These are phyloP conservation scores for Synergus itoensis DNA, from an alignment of 2,888 invertebrate species.

Conservation along the genomic window DNA sequence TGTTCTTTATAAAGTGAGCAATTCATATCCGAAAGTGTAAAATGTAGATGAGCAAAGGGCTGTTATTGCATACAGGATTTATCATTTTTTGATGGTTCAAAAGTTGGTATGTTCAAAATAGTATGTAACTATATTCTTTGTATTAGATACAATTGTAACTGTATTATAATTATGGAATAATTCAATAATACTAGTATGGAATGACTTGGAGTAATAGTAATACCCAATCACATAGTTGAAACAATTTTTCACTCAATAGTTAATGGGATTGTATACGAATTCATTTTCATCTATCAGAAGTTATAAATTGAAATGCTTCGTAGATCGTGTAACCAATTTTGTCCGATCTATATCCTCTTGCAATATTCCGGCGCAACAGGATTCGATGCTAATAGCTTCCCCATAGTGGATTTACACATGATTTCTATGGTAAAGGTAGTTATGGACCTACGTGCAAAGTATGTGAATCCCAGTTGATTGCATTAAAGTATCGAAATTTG, in stretches of 20 bases:
- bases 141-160: too few relatives aligned
- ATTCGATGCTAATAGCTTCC: conserved; percentile 13
- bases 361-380: not conserved
- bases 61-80: too few relatives aligned
- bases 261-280: not conserved
- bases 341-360: not conserved
- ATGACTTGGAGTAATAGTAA: too few relatives aligned
- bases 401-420: conserved; percentile 22
- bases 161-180: too few relatives aligned
- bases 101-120: too few relatives aligned
- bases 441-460: not conserved
- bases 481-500: conserved; percentile 34
- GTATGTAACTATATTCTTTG: too few relatives aligned
- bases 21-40: too few relatives aligned
- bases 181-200: too few relatives aligned
- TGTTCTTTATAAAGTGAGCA: not conserved
- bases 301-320: not conserved
- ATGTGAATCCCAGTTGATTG: conserved; percentile 17
- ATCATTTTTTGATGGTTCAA: too few relatives aligned
- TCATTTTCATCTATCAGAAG: not conserved
- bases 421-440: conserved; percentile 27
- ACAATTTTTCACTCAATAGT: not conserved
- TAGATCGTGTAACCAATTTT: not conserved
- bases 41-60: too few relatives aligned
- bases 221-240: not conserved